Evolutionary conservation across 2,113 vertebrate species (phyloP).

Genomic region (Cercocebus atys): DNA sequence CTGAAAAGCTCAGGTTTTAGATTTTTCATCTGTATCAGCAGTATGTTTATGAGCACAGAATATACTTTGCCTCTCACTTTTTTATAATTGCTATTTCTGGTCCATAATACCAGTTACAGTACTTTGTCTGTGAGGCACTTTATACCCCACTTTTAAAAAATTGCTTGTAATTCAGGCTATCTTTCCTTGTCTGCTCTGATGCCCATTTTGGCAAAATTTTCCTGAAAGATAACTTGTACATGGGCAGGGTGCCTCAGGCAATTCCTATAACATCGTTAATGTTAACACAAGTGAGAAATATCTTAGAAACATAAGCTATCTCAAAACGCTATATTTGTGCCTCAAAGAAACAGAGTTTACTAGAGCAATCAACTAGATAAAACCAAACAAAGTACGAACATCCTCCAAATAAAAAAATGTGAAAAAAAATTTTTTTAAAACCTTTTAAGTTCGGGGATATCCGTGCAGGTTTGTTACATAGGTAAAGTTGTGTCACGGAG

Average conservation of each 20-base stretch:
- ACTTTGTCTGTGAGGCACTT: constrained; percentile 24
- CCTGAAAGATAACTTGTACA: constrained; percentile 47
- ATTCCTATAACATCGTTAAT: constrained; percentile 42
- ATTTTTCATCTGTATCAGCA: not conserved
- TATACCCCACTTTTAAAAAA: not conserved
- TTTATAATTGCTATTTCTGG: constrained; percentile 34
- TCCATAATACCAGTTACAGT: not conserved
- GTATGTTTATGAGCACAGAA: not conserved
- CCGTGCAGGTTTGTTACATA: no score
- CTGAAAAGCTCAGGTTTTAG: not conserved
- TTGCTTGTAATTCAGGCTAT: not conserved
- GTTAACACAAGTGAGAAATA: constrained; percentile 64
- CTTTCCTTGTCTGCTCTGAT: not conserved
- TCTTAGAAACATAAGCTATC: constrained; percentile 44
- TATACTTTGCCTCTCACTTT: constrained; percentile 24
- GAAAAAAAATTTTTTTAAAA: not conserved
- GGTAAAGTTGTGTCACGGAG: no score
- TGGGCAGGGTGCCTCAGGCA: not conserved
- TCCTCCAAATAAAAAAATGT: not conserved
- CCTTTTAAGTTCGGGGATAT: not conserved
- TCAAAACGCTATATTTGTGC: constrained; percentile 17
- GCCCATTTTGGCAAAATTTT: constrained; percentile 30
- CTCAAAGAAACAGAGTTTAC: constrained; percentile 37
- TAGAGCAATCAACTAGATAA: constrained; percentile 41
- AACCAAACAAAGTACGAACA: constrained; percentile 48